Evolutionary conservation across 2,113 vertebrate species (phyloP).

Genomic region (Prolemur simus): DNA sequence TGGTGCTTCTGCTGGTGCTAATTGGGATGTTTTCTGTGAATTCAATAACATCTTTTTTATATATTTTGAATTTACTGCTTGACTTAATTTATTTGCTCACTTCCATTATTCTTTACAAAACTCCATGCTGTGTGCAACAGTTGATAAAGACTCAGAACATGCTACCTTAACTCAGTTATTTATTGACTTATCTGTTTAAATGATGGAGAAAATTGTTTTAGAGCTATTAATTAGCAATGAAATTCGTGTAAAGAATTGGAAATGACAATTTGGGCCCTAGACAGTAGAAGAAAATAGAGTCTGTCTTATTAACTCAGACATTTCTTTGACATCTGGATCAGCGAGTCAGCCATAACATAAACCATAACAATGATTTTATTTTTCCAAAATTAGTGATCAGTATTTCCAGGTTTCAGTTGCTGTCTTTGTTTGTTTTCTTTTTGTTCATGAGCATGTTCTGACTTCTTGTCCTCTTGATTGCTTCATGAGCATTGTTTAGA

Average conservation of each 20-base stretch:
- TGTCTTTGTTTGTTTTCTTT: background rate
- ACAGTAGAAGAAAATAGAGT: background rate
- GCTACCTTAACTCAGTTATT: background rate
- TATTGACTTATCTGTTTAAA: background rate
- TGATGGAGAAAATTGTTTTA: constrained; percentile 29
- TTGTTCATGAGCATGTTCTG: background rate
- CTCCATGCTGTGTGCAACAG: background rate
- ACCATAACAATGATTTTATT: background rate
- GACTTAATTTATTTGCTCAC: constrained; percentile 27
- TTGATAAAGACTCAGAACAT: constrained; percentile 40
- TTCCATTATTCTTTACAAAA: constrained; percentile 34
- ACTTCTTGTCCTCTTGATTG: background rate
- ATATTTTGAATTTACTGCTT: background rate
- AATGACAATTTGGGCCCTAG: background rate
- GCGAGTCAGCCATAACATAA: constrained; percentile 6
- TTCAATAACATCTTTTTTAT: background rate
- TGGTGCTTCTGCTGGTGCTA: background rate
- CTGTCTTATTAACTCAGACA: background rate
- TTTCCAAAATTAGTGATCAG: background rate
- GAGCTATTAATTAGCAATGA: constrained; percentile 53
- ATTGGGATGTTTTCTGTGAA: background rate
- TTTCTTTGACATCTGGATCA: constrained; percentile 48
- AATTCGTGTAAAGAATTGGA: constrained; percentile 30
- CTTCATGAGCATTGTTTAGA: background rate
- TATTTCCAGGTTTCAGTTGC: background rate